Evolutionary conservation across 2,797 vertebrate genomes (phyloP).

Genomic region (Rhyacichthys aspro): DNA sequence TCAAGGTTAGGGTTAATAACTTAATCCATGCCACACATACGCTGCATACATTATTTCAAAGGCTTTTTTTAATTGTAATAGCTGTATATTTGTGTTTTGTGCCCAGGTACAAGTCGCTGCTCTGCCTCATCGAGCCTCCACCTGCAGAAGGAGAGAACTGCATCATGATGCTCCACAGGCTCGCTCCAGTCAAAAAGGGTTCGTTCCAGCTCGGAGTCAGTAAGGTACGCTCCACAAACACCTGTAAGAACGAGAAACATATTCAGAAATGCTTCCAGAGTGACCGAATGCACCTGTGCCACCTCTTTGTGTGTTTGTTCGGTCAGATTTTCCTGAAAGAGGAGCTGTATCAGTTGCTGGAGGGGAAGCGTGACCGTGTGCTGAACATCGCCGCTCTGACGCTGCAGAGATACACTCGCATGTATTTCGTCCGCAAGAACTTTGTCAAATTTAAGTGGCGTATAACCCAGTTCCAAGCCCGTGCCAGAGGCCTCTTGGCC

Average conservation of each 20-base stretch:
- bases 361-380: slow-evolving; percentile 88
- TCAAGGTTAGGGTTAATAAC: too few relatives aligned
- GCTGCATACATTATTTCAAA: too few relatives aligned
- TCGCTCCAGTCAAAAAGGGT: slow-evolving; percentile 82
- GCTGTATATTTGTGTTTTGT: slow-evolving; percentile 11
- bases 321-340: slow-evolving; percentile 94
- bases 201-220: slow-evolving; percentile 90
- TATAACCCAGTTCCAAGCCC: slow-evolving; percentile 83
- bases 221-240: slow-evolving; percentile 79
- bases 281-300: not conserved
- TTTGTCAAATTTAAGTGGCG: slow-evolving; percentile 82
- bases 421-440: slow-evolving; percentile 83
- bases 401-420: slow-evolving; percentile 86
- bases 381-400: slow-evolving; percentile 87
- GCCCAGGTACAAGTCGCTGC: slow-evolving; percentile 90
- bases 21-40: too few relatives aligned
- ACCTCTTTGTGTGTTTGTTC: slow-evolving; percentile 20
- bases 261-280: not conserved
- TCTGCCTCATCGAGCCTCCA: slow-evolving; percentile 82
- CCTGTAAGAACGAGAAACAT: not conserved
- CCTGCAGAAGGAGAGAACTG: slow-evolving; percentile 88
- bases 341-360: slow-evolving; percentile 89
- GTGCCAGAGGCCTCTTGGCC: slow-evolving; percentile 84
- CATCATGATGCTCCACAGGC: slow-evolving; percentile 86
- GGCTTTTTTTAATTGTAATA: slow-evolving; percentile 3